phyloP scores from a whole-genome alignment of 2,113 vertebrate species.

The Lepus americanus region DNA sequence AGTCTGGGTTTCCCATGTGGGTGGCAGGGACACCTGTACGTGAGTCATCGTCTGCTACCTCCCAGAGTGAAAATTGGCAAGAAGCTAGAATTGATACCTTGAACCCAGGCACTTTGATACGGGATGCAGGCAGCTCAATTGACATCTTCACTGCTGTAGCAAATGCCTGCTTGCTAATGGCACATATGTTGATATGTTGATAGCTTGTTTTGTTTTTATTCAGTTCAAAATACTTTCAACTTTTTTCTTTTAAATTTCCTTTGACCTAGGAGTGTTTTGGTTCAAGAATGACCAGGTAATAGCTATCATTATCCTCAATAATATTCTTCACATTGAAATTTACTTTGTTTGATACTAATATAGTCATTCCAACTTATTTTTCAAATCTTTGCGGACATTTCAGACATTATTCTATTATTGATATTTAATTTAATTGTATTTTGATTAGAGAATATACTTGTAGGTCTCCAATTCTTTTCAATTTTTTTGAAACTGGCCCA shows the following conservation, averaged over 20 bases:
- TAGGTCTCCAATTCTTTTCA: not conserved
- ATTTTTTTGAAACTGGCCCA: not conserved
- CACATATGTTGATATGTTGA: not conserved
- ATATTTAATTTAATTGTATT: slow-evolving; percentile 10
- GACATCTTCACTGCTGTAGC: too few species aligned
- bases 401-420: not conserved
- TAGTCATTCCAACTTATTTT: not conserved
- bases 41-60: too few species aligned
- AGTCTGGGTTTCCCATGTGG: too few species aligned
- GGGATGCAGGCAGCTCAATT: too few species aligned
- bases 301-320: not conserved
- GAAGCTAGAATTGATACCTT: too few species aligned
- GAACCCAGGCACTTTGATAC: too few species aligned
- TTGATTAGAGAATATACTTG: not conserved
- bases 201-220: slow-evolving; percentile 2
- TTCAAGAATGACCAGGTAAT: not conserved
- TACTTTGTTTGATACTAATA: not conserved
- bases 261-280: not conserved
- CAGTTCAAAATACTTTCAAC: not conserved
- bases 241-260: not conserved
- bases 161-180: too few species aligned
- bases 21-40: too few species aligned
- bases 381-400: not conserved
- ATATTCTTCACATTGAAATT: not conserved
- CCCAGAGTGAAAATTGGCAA: too few species aligned